Evolutionary conservation across 2,888 invertebrate genomes (phyloP).

Genomic region (Polia nebulosa): DNA sequence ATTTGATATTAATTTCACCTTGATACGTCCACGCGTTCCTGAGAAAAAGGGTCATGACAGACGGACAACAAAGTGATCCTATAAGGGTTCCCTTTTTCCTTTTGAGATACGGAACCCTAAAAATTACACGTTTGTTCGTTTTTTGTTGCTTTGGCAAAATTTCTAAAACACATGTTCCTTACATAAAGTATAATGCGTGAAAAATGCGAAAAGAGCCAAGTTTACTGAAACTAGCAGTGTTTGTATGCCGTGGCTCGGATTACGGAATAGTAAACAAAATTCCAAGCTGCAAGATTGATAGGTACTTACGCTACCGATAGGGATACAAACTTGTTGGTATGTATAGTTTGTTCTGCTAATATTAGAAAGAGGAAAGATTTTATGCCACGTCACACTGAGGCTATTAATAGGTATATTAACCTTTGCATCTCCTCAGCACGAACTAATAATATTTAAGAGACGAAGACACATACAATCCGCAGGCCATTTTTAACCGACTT

Average conservation of each 20-base stretch:
- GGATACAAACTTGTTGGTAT: too few species aligned
- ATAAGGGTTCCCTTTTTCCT: too few species aligned
- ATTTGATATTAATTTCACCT: too few species aligned
- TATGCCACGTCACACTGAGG: neutral
- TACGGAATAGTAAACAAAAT: conserved; percentile 52
- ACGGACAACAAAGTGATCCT: too few species aligned
- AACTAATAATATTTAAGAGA: too few species aligned
- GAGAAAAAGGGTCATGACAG: too few species aligned
- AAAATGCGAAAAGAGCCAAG: conserved; percentile 14
- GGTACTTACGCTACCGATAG: neutral
- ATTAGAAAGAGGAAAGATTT: conserved; percentile 8
- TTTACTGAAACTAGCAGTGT: conserved; percentile 44
- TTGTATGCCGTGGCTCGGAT: conserved; percentile 36
- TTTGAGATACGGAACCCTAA: too few species aligned
- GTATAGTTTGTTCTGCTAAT: neutral
- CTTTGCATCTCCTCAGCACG: neutral
- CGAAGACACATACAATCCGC: too few species aligned
- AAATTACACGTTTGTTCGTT: neutral
- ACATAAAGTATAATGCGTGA: conserved; percentile 21
- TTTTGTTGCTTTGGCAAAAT: conserved; percentile 1
- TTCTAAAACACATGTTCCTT: neutral
- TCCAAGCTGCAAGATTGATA: conserved; percentile 42
- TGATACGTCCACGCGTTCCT: too few species aligned
- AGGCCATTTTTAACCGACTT: too few species aligned
- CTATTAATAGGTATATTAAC: neutral